Evolutionary conservation across 2,113 vertebrate genomes (phyloP).

Genomic region (Toxostoma redivivum): DNA sequence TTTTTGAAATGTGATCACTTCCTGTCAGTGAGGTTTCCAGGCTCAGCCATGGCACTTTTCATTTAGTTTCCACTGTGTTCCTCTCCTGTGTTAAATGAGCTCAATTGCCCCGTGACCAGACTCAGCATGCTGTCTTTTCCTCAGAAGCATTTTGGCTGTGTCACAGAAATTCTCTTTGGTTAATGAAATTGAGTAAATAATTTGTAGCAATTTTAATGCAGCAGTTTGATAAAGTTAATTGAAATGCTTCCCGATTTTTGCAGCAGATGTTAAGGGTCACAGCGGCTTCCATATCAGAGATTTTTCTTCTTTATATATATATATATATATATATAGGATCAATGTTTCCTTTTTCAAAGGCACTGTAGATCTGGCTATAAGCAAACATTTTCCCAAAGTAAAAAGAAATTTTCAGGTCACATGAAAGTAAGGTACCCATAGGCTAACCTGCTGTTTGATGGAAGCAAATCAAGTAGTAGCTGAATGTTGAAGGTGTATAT

Average conservation of each 20-base stretch:
- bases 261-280: background rate
- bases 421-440: background rate
- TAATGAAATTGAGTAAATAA: background rate
- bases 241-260: background rate
- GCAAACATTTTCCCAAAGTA: background rate
- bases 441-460: background rate
- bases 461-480: background rate
- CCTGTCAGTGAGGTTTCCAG: background rate
- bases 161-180: background rate
- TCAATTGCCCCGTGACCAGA: background rate
- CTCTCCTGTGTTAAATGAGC: background rate
- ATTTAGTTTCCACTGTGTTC: background rate
- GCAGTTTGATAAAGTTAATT: background rate
- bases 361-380: background rate
- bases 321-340: background rate
- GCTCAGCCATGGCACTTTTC: background rate
- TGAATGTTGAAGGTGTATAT: background rate
- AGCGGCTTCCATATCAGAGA: background rate
- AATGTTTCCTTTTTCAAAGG: background rate
- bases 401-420: background rate
- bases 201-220: background rate
- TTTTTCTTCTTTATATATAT: background rate
- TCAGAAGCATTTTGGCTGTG: background rate
- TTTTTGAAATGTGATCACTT: background rate
- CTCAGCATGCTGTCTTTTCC: background rate